phyloP scores from a whole-genome alignment of 2,888 invertebrate species.

The Rapana venosa region DNA sequence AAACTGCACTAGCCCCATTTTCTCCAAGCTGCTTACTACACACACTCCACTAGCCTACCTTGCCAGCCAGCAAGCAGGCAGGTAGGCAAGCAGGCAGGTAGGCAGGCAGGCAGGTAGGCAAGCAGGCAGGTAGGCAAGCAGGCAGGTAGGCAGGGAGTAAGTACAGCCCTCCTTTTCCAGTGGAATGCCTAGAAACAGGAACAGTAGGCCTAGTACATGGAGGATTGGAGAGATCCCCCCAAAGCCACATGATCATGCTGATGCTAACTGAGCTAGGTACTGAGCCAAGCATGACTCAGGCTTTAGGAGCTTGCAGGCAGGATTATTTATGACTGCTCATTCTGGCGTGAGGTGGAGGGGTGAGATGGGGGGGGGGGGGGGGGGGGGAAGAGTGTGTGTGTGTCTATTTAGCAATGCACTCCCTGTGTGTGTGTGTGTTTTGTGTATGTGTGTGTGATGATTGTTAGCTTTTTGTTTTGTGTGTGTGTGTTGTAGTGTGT shows the following conservation, averaged over 20 bases:
- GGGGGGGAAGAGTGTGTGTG: neutral
- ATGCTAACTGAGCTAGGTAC: neutral
- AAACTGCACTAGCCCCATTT: no score
- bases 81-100: no score
- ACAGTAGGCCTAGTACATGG: neutral
- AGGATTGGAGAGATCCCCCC: no score
- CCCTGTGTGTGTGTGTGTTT: neutral
- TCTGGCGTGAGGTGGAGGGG: neutral
- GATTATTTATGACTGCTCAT: slow-evolving; percentile 5
- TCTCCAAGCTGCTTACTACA: no score
- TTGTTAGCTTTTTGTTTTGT: no score
- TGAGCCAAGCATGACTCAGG: neutral
- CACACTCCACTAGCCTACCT: no score
- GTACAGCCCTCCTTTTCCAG: neutral
- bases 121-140: neutral
- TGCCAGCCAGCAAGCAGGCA: no score
- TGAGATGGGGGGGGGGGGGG: neutral
- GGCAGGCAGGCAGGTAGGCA: no score
- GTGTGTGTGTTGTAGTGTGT: no score
- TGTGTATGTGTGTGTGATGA: no score
- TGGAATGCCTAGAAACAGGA: neutral
- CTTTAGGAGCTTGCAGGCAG: neutral
- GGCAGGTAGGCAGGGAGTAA: neutral
- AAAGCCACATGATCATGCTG: neutral
- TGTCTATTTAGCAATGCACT: no score